A percentile compares a stretch with the other conserved stretches of the same genome.
Conservation (phyloP, 2,113 vertebrate species). For the Oncorhynchus nerka region DNA sequence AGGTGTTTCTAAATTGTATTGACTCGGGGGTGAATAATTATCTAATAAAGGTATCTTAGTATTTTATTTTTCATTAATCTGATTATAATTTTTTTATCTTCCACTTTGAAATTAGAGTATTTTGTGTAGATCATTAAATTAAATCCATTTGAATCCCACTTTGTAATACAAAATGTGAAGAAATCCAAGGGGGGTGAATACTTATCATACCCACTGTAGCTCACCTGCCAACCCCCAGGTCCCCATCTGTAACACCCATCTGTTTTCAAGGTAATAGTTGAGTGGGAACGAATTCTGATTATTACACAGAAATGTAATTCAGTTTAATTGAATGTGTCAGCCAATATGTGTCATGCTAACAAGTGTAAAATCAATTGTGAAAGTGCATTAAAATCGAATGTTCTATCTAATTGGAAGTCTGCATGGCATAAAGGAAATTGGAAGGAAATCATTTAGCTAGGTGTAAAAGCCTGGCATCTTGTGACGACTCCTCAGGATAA, state of each 20-base stretch:
- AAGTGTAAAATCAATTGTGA: slow-evolving; percentile 29
- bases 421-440: slow-evolving; percentile 23
- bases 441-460: not conserved
- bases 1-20: too few species aligned
- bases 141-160: too few species aligned
- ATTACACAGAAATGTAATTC: not conserved
- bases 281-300: not conserved
- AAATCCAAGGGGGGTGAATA: too few species aligned
- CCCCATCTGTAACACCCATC: not conserved
- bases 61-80: too few species aligned
- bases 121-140: too few species aligned
- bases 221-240: not conserved
- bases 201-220: not conserved
- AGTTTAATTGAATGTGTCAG: not conserved
- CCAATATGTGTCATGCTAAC: slow-evolving; percentile 4
- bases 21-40: too few species aligned
- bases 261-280: not conserved
- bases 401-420: slow-evolving; percentile 1
- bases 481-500: too few species aligned
- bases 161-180: too few species aligned
- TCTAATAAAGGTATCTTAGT: too few species aligned
- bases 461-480: too few species aligned
- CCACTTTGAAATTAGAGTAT: too few species aligned
- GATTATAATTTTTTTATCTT: too few species aligned
- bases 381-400: slow-evolving; percentile 16